Evolutionary conservation across 2,797 vertebrate species (phyloP).

Genomic region (Rallus crepitans): DNA sequence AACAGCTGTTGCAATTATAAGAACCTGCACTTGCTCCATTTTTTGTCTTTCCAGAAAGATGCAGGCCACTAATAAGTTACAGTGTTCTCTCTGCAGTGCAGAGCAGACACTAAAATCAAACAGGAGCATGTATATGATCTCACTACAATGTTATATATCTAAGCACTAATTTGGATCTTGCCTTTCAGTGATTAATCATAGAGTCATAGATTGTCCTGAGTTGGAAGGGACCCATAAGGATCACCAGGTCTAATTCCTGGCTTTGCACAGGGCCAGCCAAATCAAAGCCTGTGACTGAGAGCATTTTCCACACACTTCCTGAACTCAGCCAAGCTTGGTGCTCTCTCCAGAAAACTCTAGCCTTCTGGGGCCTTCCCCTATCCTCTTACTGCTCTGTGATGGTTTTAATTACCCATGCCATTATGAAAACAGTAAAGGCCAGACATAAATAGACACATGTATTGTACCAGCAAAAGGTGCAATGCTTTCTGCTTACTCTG

Average conservation of each 20-base stretch:
- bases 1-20: not conserved
- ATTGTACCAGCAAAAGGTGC: not conserved
- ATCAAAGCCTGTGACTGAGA: too few species aligned
- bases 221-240: too few species aligned
- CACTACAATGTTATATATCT: not conserved
- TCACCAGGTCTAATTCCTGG: too few species aligned
- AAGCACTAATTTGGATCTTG: not conserved
- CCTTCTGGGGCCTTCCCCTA: not conserved
- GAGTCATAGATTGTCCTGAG: too few species aligned
- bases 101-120: not conserved
- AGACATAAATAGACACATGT: fast-evolving
- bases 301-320: too few species aligned
- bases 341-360: not conserved
- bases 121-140: fast-evolving
- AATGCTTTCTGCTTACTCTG: not conserved
- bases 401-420: not conserved
- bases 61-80: fast-evolving
- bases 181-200: not conserved
- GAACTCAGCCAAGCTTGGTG: too few species aligned
- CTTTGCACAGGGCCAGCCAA: too few species aligned
- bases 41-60: not conserved
- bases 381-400: not conserved
- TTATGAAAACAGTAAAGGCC: not conserved
- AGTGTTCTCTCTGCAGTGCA: not conserved
- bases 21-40: not conserved